A percentile compares a stretch with the other conserved stretches of the same genome.
Conservation (phyloP, 2,797 vertebrate genomes). For the Halcyon smyrnensis region DNA sequence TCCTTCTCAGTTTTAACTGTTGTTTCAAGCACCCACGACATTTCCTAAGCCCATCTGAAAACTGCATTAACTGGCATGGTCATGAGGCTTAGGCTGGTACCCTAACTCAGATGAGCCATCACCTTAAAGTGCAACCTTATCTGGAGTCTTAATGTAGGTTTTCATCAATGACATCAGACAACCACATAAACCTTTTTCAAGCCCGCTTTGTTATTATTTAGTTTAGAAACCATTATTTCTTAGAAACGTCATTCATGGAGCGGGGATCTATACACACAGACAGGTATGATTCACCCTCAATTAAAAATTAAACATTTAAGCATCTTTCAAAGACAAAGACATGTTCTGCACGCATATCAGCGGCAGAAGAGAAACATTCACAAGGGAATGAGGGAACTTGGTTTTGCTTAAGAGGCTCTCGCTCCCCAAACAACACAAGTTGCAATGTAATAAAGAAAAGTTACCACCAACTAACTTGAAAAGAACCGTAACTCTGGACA, state of each 20-base stretch:
- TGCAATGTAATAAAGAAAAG: neutral
- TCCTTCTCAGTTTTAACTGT: neutral
- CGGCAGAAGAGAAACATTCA: neutral
- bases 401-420: neutral
- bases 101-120: neutral
- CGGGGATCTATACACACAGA: neutral
- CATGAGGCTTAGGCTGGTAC: neutral
- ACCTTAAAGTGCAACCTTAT: neutral
- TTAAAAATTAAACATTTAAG: slow-evolving; percentile 21
- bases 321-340: neutral
- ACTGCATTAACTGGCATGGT: neutral
- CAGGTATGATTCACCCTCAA: slow-evolving; percentile 11
- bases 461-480: neutral
- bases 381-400: neutral
- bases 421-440: neutral
- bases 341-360: neutral
- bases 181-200: slow-evolving; percentile 20
- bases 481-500: neutral
- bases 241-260: neutral
- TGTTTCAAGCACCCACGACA: slow-evolving; percentile 42
- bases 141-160: neutral
- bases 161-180: slow-evolving; percentile 21
- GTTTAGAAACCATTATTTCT: slow-evolving; percentile 35
- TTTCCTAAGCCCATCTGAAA: slow-evolving; percentile 52
- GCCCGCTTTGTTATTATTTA: slow-evolving; percentile 2